Conservation (phyloP, 2,888 invertebrate species). For the Agrypnus murinus region DNA sequence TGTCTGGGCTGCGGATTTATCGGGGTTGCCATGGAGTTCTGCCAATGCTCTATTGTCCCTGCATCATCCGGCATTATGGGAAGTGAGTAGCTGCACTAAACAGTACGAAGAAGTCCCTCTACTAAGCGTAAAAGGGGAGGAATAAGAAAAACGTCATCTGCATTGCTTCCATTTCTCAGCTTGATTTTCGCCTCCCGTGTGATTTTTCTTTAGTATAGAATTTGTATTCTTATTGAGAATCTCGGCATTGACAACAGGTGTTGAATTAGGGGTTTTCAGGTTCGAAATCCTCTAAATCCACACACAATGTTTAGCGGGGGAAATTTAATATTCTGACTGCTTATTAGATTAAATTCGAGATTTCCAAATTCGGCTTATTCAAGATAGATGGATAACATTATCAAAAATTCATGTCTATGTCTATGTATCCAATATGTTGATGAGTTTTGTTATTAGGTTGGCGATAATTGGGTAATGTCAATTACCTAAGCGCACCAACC, state of each 20-base stretch:
- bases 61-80: slow-evolving; percentile 63
- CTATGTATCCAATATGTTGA: too few species aligned
- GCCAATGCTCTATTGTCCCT: slow-evolving; percentile 61
- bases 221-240: slow-evolving; percentile 41
- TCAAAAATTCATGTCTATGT: too few species aligned
- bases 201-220: slow-evolving; percentile 40
- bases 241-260: slow-evolving; percentile 54
- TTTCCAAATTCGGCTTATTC: too few species aligned
- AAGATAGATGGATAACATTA: too few species aligned
- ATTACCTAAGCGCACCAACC: too few species aligned
- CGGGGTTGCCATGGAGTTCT: slow-evolving; percentile 63
- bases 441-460: too few species aligned
- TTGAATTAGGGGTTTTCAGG: slow-evolving; percentile 20
- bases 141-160: slow-evolving; percentile 54
- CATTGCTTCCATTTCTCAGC: slow-evolving; percentile 48
- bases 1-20: slow-evolving; percentile 60
- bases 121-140: slow-evolving; percentile 41
- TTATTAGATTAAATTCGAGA: too few species aligned
- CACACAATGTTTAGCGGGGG: background rate
- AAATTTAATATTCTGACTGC: background rate
- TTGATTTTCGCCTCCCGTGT: slow-evolving; percentile 42
- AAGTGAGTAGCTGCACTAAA: slow-evolving; percentile 57
- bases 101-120: slow-evolving; percentile 51
- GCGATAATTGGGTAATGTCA: too few species aligned
- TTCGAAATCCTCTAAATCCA: background rate